A percentile compares a stretch with the other conserved stretches of the same genome.
These are phyloP conservation scores for Drosophila carrolli DNA, from an alignment of 1,140 invertebrate genomes.

Conservation along the genomic window DNA sequence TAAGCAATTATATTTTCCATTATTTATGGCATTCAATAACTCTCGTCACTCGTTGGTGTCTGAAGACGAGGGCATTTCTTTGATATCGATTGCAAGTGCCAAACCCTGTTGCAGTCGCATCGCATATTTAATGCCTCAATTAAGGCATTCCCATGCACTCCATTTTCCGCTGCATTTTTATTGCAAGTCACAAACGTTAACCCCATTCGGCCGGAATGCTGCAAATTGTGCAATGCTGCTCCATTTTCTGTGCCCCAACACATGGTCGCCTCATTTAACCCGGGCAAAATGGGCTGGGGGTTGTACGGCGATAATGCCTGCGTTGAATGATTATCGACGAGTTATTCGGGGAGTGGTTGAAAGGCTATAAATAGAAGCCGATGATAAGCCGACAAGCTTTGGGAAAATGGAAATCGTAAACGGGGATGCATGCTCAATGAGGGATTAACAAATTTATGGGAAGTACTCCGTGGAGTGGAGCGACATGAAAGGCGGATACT, in stretches of 20 bases:
- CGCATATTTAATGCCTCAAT: constrained; percentile 40
- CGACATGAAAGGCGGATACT: constrained; percentile 31
- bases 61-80: constrained; percentile 19
- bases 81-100: constrained; percentile 22
- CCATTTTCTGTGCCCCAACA: constrained; percentile 30
- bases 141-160: constrained; percentile 35
- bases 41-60: neutral
- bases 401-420: constrained; percentile 12
- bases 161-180: constrained; percentile 28
- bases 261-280: constrained; percentile 27
- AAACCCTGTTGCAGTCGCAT: constrained; percentile 4
- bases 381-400: constrained; percentile 32
- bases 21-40: constrained; percentile 46
- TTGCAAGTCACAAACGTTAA: constrained; percentile 38
- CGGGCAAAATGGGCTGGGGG: neutral
- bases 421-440: constrained; percentile 37
- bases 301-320: constrained; percentile 25
- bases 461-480: constrained; percentile 22
- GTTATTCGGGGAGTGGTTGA: constrained; percentile 41
- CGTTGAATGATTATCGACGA: constrained; percentile 43
- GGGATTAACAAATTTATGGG: constrained; percentile 48
- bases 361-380: constrained; percentile 34
- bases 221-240: constrained; percentile 39
- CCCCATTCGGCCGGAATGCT: constrained; percentile 36
- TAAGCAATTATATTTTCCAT: constrained; percentile 43